These are phyloP conservation scores for Therioaphis trifolii DNA, from an alignment of 2,888 invertebrate species.

Conservation along the genomic window DNA sequence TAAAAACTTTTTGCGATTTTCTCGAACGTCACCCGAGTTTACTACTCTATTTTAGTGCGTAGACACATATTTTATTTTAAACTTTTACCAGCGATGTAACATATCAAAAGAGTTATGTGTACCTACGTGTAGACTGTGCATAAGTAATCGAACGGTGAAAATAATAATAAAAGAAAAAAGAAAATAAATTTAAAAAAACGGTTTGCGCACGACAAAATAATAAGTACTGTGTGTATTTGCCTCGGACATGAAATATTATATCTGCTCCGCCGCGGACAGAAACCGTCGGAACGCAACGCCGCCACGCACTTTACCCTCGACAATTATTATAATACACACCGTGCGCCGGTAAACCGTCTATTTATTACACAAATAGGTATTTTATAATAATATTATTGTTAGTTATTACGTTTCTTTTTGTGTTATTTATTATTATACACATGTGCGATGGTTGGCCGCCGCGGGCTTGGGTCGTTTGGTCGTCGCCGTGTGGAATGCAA, in stretches of 20 bases:
- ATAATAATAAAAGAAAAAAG: not conserved
- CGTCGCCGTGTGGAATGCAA: slow-evolving; percentile 43
- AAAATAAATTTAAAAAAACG: not conserved
- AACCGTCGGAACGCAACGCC: not conserved
- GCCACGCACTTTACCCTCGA: not conserved
- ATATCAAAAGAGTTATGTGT: too few species aligned
- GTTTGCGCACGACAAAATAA: slow-evolving; percentile 29
- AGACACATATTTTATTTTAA: too few species aligned
- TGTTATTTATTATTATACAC: not conserved
- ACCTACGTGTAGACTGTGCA: too few species aligned
- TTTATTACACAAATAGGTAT: slow-evolving; percentile 52
- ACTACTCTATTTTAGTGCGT: too few species aligned
- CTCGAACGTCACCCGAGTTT: too few species aligned
- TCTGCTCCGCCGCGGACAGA: not conserved
- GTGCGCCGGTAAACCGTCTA: slow-evolving; percentile 34
- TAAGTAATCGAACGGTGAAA: not conserved
- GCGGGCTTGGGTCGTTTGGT: slow-evolving; percentile 39
- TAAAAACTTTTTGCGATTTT: too few species aligned
- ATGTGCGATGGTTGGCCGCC: slow-evolving; percentile 13
- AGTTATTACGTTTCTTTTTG: slow-evolving; percentile 22
- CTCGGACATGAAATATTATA: slow-evolving; percentile 29
- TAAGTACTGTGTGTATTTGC: slow-evolving; percentile 4
- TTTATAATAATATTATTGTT: slow-evolving; percentile 33
- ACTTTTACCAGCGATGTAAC: too few species aligned
- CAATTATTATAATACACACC: slow-evolving; percentile 19